These are phyloP conservation scores for Lysandra bellargus DNA, from an alignment of 2,888 invertebrate species.

Conservation along the genomic window DNA sequence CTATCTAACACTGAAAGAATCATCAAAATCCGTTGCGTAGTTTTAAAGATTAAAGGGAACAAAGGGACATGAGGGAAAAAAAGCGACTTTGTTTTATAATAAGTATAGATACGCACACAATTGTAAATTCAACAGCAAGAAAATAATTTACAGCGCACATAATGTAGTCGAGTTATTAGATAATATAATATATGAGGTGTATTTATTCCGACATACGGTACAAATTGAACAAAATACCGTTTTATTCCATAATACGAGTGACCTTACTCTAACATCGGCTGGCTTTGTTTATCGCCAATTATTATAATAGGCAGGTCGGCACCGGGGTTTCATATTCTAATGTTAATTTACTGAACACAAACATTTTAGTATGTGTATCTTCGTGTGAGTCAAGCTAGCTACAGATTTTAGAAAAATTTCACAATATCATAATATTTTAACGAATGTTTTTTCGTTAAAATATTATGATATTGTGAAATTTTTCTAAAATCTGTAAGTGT, in stretches of 20 bases:
- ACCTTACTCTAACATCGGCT: constrained; percentile 15
- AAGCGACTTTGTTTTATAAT: too few species aligned
- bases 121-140: constrained; percentile 4
- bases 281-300: constrained; percentile 20
- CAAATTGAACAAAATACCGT: constrained; percentile 29
- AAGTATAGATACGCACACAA: not conserved
- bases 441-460: too few species aligned
- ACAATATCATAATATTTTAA: not conserved
- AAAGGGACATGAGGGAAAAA: too few species aligned
- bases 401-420: not conserved
- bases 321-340: not conserved
- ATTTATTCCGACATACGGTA: constrained; percentile 18
- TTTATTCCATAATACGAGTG: constrained; percentile 20
- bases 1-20: too few species aligned
- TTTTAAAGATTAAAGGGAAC: too few species aligned
- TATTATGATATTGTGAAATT: too few species aligned
- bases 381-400: not conserved
- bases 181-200: not conserved
- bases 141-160: constrained; percentile 20
- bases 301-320: constrained; percentile 22
- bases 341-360: constrained; percentile 20
- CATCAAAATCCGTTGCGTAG: too few species aligned
- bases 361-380: not conserved
- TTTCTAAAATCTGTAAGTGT: too few species aligned
- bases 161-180: constrained; percentile 21